Percentiles rank a stretch among this genome's conserved stretches.
These are phyloP conservation scores for Knipowitschia caucasica DNA, from an alignment of 2,797 vertebrate genomes.

Conservation along the genomic window DNA sequence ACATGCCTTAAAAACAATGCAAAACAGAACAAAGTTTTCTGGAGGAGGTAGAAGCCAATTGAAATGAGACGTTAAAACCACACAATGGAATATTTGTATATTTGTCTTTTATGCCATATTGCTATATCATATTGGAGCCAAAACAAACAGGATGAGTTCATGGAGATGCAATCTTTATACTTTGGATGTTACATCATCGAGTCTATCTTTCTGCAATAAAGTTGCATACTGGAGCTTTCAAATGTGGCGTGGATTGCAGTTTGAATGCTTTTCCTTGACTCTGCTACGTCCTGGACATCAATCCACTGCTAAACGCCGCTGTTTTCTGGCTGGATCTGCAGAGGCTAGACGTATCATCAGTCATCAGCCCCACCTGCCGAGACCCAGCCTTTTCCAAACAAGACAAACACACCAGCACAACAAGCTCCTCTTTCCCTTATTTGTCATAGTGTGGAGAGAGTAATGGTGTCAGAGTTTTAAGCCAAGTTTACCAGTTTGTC, in stretches of 20 bases:
- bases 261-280: constrained; percentile 36
- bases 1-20: constrained; percentile 33
- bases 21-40: too few species aligned
- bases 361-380: constrained; percentile 52
- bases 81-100: too few species aligned
- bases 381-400: constrained; percentile 34
- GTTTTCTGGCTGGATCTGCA: constrained; percentile 58
- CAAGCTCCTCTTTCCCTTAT: constrained; percentile 3
- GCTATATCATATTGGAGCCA: too few species aligned
- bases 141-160: too few species aligned
- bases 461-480: not conserved
- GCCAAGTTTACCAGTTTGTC: not conserved
- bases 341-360: constrained; percentile 45
- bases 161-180: too few species aligned
- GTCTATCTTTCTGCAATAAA: too few species aligned
- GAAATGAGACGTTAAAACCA: too few species aligned
- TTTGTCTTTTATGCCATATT: too few species aligned
- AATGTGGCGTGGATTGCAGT: constrained; percentile 36
- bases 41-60: too few species aligned
- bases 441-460: constrained; percentile 1
- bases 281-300: constrained; percentile 46
- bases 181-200: too few species aligned
- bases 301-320: constrained; percentile 44
- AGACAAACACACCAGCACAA: constrained; percentile 19
- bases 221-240: constrained; percentile 15